Evolutionary conservation across 2,797 vertebrate genomes (phyloP), one percentile per base, ranked within the genome.

Genomic region (Hippoglossus hippoglossus): DNA sequence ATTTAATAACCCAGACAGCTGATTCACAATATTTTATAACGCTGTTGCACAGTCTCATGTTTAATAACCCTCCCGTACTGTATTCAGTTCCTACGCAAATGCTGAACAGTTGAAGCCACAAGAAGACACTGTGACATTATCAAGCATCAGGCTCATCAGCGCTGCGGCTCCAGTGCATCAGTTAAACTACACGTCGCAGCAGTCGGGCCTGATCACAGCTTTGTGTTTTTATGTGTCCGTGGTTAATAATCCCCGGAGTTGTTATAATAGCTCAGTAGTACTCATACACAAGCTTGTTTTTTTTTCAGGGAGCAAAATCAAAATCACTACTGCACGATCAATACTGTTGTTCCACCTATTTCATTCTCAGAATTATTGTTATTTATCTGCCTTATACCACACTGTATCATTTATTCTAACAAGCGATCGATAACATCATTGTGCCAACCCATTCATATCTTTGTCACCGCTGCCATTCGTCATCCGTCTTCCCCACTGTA

Each of bases 391-490:
- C 21, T 26, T 53, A 24, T 18, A 19, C 36, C 5, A 16, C 18
- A 44, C 47, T 77, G 22, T 61, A 67, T 72, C 22, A 59, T 79
- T 78, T 82, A 69, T 87, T 65, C 71, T 46, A 67, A 77, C 63
- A 68, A 71, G 36, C 13, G 11, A 79, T 87, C 80, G 15, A 73
- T 81, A 65, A 28, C 24, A 52, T 70, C 53, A 67, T 68, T 56
- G 41, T 63, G 44, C 59, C 44, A 4, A 69, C 54, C 69, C 52
- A 21, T 80, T 71, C 64, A 34, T 55, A 80, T 74, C 41, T 78
- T 73, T 63, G 58, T 74, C 70, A 75, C 65, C 67, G 28, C 54
- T 34, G 71, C 61, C 58, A 15, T 82, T 84, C 77, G 58, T 82
- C 63, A 52, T 57, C 46, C 2, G 25, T 34, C 26, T 66, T 79